Evolutionary conservation across 2,888 invertebrate genomes (phyloP), one percentile per base, ranked within the genome.

Genomic region (Hesperia comma): DNA sequence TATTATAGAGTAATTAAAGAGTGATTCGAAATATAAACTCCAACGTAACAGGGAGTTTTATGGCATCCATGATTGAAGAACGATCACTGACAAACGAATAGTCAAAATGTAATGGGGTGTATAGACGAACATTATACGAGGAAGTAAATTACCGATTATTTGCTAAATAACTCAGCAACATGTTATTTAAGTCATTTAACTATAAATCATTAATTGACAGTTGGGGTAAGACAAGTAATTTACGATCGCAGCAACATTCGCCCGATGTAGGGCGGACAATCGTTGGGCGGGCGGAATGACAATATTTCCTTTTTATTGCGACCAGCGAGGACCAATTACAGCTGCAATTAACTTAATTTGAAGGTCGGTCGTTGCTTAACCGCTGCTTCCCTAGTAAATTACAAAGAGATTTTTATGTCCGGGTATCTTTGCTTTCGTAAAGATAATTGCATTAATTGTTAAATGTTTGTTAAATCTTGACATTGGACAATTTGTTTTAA

Each of bases 271-370:
- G 15, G 63, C 71, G 67, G 69, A 64, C 70, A 64, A 66, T 68
- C 60, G 60, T 71, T 61, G 69, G 70, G 68, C 58, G 64, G 68
- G 43, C 72, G 72, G 75, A 82, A 79, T 78, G 83, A 82, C 84
- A 86, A 87, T 88, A 87, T 87, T 88, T 88, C 82, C 83, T 82
- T 84, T 86, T 85, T 84, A 84, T 84, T 82, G 81, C 80, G 80
- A 82, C 80, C 78, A 73, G 79, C 78, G 79, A 78, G 73, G 79
- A 76, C 82, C 85, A 86, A 88, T 89, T 89, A 88, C 87, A 83
- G 82, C 82, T 81, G 86, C 83, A 88, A 89, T 89, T 88, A 89
- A 85, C 74, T 87, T 88, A 88, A 88, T 88, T 89, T 87, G 85
- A 83, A 83, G 84, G 77, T 80, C 79, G 85, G 83, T 82, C 68